Evolutionary conservation across 2,797 vertebrate genomes (phyloP).

Genomic region (Synanceia verrucosa): DNA sequence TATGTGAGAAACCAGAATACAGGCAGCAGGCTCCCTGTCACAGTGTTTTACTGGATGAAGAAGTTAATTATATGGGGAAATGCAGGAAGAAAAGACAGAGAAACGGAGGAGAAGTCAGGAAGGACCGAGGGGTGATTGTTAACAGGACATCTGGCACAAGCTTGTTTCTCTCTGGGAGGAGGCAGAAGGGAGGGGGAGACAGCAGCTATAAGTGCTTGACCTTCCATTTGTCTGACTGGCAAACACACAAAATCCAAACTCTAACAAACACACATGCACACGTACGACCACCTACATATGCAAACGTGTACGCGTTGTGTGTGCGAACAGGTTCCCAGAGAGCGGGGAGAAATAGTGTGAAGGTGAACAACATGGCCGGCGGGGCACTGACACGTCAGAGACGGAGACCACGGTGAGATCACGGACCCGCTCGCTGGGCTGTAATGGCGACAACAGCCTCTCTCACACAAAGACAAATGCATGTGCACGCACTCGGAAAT

Average conservation of each 20-base stretch:
- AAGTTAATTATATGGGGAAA: conserved; percentile 70
- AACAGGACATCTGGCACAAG: conserved; percentile 76
- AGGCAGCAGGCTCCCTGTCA: conserved; percentile 57
- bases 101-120: conserved; percentile 60
- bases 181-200: conserved; percentile 27
- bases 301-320: conserved; percentile 30
- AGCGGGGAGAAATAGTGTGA: conserved; percentile 47
- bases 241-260: conserved; percentile 42
- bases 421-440: conserved; percentile 54
- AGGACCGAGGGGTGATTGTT: conserved; percentile 67
- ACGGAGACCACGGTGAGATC: conserved; percentile 63
- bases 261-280: conserved; percentile 26
- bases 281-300: conserved; percentile 51
- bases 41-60: conserved; percentile 61
- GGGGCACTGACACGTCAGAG: conserved; percentile 60
- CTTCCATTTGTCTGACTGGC: conserved; percentile 69
- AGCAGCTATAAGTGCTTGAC: conserved; percentile 67
- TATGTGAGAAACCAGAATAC: conserved; percentile 49
- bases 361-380: conserved; percentile 70
- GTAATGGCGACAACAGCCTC: conserved; percentile 29
- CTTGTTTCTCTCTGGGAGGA: conserved; percentile 57
- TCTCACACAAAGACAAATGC: neutral
- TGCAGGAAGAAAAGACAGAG: conserved; percentile 38
- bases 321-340: conserved; percentile 43
- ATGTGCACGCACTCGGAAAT: neutral